Base-by-base conservation (phyloP, 2,888 invertebrate genomes). In the Volucella zonaria region DNA sequence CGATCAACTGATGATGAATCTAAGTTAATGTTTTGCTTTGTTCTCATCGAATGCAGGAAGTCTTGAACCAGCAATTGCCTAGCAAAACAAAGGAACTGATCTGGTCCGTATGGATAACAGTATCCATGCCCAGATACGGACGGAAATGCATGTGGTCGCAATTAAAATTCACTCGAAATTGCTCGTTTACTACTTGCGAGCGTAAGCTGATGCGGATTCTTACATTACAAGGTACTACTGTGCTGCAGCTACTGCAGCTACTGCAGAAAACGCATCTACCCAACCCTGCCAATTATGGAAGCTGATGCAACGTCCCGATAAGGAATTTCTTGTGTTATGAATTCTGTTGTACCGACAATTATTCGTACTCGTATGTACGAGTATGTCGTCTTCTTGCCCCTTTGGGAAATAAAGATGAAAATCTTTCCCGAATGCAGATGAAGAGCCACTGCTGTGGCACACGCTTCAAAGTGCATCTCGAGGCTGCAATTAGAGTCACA, bases 61-160 rank as follows among this genome's bases (percentile, higher is more conserved):
- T 83, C 47, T 70, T 66, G 45, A 64, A 23, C 61, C 31, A 40
- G 54, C 18, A 6, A 31, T 31, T 58, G 43, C 15, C 56, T 51
- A 31, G 6, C 14, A 31, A 79, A 51, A 83, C 82, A 83, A 83
- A 79, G 74, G 43, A 79, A 83, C 70, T 75, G 70, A 70, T 75
- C 31, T 31, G 74, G 68, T 78, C 51, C 58, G 51, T 51, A 68
- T 51, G 82, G 43, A 31, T 31, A 31, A 10, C 31, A 15, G 6
- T 9, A 54, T 31, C 10, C 31, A n/a, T 18, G 15, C 45, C 14
- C 70, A 49, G 40, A 23, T 18, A 66, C n/a, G 56, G 67, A 81
- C 85, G 85, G 85, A 85, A 85, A 73, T 62, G 81, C 85, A 85
- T 81, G 76, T 81, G 85, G 81, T 81, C 71, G 76, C 85, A 85